phyloP scores from a whole-genome alignment of 1,140 invertebrate species.

The Yoshiicerus persimilis region DNA sequence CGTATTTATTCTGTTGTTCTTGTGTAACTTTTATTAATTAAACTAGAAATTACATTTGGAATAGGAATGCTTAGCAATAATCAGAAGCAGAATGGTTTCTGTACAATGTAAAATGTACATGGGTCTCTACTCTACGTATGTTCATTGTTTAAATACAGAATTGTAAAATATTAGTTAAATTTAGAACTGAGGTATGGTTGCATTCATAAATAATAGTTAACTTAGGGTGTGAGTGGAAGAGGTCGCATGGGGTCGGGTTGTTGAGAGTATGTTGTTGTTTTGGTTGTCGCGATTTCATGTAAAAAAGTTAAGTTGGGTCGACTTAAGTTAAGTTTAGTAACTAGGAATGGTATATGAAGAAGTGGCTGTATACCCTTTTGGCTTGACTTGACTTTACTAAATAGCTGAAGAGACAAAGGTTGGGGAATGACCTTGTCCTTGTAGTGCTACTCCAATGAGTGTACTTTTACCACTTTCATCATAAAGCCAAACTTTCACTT shows the following conservation, averaged over 20 bases:
- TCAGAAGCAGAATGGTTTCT: neutral
- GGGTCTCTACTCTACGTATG: neutral
- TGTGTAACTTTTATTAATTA: neutral
- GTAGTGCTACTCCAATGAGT: slow-evolving; percentile 38
- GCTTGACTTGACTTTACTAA: neutral
- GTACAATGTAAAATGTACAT: neutral
- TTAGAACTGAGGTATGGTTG: too few species aligned
- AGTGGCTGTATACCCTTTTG: neutral
- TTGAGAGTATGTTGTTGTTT: neutral
- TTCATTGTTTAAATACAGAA: too few species aligned
- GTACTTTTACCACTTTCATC: slow-evolving; percentile 42
- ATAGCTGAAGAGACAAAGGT: slow-evolving; percentile 30
- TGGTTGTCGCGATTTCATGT: neutral
- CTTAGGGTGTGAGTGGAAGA: neutral
- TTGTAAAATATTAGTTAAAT: too few species aligned
- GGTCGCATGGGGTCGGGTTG: neutral
- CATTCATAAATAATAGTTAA: neutral
- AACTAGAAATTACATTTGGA: neutral
- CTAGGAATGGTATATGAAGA: neutral
- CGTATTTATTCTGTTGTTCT: neutral
- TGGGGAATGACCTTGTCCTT: slow-evolving; percentile 40
- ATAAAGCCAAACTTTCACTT: slow-evolving; percentile 42
- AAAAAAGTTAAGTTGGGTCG: neutral
- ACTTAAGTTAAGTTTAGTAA: neutral
- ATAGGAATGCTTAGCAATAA: neutral